Evolutionary conservation across 2,888 invertebrate species (phyloP).

Genomic region (Elmis aenea): DNA sequence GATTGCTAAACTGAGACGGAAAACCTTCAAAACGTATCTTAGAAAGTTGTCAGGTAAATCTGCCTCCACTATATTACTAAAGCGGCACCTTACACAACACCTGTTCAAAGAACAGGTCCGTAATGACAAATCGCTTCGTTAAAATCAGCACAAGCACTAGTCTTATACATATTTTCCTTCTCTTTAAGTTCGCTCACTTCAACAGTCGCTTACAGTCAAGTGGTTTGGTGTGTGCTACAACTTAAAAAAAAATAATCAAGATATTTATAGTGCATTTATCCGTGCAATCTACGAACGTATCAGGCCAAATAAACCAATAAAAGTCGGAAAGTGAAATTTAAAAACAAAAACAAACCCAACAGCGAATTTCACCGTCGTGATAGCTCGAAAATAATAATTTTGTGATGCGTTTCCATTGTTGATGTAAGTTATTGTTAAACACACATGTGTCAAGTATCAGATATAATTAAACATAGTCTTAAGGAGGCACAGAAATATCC

Average conservation of each 20-base stretch:
- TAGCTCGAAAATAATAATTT: constrained; percentile 7
- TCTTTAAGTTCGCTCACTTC: constrained; percentile 21
- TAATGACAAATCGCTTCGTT: too few species aligned
- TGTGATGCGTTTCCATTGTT: not conserved
- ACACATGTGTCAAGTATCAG: constrained; percentile 11
- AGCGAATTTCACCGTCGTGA: constrained; percentile 9
- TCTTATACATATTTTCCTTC: constrained; percentile 23
- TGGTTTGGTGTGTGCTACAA: constrained; percentile 14
- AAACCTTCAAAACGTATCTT: constrained; percentile 31
- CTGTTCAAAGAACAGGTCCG: too few species aligned
- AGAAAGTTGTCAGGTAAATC: constrained; percentile 33
- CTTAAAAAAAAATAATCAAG: constrained; percentile 2
- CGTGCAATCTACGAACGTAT: not conserved
- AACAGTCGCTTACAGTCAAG: constrained; percentile 18
- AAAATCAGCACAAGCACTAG: not conserved
- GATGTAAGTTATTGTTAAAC: constrained; percentile 1
- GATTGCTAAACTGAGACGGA: constrained; percentile 29
- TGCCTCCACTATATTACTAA: constrained; percentile 13
- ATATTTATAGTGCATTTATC: constrained; percentile 1
- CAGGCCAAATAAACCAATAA: constrained; percentile 2
- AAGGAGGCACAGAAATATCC: constrained; percentile 4
- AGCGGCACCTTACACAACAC: constrained; percentile 20
- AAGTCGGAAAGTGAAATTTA: constrained; percentile 6
- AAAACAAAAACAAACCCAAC: too few species aligned
- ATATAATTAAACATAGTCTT: constrained; percentile 3